Evolutionary conservation across 2,888 invertebrate genomes (phyloP).

Genomic region (Ernsta delagoae): DNA sequence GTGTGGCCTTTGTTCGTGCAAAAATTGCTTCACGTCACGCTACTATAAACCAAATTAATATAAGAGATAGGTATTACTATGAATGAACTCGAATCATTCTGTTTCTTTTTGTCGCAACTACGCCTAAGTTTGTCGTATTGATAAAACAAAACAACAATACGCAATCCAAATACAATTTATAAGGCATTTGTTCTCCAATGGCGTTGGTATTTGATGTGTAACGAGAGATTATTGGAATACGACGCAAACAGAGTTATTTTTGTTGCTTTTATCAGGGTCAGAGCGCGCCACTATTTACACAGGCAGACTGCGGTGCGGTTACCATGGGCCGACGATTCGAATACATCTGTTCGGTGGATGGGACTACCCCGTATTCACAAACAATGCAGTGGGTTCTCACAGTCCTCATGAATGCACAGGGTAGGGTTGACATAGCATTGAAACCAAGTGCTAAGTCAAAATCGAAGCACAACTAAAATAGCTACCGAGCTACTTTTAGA

Average conservation of each 20-base stretch:
- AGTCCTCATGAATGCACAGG: no score
- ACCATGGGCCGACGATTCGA: conserved; percentile 6
- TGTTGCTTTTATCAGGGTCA: conserved; percentile 75
- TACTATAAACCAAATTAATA: background rate
- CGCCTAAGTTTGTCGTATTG: background rate
- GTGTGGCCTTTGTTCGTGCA: background rate
- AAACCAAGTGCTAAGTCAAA: no score
- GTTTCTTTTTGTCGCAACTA: no score
- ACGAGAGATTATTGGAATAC: conserved; percentile 62
- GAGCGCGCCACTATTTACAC: conserved; percentile 52
- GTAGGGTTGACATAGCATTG: no score
- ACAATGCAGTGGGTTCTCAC: no score
- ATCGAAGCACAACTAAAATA: no score
- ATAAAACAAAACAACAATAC: background rate
- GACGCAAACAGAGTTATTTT: conserved; percentile 70
- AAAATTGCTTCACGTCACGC: background rate
- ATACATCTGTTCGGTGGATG: conserved; percentile 31
- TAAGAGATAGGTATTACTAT: background rate
- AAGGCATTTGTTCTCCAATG: conserved; percentile 31
- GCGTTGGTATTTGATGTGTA: conserved; percentile 52
- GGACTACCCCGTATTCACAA: background rate
- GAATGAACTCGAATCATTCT: background rate
- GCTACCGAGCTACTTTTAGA: no score
- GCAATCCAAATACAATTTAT: conserved; percentile 20
- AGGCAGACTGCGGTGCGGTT: conserved; percentile 28